These are phyloP conservation scores for Hydroisotoma schaefferi DNA, from an alignment of 2,888 invertebrate species.

Conservation along the genomic window DNA sequence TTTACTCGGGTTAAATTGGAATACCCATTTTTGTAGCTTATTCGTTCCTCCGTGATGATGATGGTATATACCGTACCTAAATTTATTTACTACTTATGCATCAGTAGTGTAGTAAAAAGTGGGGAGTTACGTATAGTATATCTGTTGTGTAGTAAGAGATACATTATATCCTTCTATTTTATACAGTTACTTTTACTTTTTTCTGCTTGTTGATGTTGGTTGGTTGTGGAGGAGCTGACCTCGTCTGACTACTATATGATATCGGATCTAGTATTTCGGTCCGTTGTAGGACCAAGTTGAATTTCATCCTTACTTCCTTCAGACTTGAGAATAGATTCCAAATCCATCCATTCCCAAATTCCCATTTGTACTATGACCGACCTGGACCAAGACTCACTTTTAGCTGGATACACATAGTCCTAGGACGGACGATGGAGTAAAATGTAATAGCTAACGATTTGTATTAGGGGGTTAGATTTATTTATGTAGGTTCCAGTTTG, in stretches of 20 bases:
- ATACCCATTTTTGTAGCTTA: no score
- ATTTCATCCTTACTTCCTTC: slow-evolving; percentile 39
- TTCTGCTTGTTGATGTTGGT: slow-evolving; percentile 21
- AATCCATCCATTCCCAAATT: slow-evolving; percentile 30
- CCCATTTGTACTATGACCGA: not conserved
- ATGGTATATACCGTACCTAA: no score
- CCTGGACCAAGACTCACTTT: no score
- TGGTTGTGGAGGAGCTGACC: slow-evolving; percentile 9
- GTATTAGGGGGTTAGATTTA: slow-evolving; percentile 43
- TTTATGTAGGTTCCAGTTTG: no score
- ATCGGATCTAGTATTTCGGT: slow-evolving; percentile 24
- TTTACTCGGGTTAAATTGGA: slow-evolving; percentile 3
- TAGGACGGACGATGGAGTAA: no score
- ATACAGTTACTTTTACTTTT: slow-evolving; percentile 25
- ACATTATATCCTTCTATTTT: not conserved
- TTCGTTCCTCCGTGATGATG: no score
- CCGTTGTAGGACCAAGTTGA: slow-evolving; percentile 20
- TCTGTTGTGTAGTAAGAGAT: no score
- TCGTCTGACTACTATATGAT: slow-evolving; percentile 6
- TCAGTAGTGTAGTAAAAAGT: no score
- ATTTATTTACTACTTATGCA: no score
- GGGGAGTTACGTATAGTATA: no score
- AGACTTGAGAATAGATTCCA: no score
- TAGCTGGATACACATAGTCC: no score
- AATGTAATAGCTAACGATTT: slow-evolving; percentile 26